Base-by-base conservation (phyloP, 2,888 invertebrate species). In the Ligdia adustata region DNA sequence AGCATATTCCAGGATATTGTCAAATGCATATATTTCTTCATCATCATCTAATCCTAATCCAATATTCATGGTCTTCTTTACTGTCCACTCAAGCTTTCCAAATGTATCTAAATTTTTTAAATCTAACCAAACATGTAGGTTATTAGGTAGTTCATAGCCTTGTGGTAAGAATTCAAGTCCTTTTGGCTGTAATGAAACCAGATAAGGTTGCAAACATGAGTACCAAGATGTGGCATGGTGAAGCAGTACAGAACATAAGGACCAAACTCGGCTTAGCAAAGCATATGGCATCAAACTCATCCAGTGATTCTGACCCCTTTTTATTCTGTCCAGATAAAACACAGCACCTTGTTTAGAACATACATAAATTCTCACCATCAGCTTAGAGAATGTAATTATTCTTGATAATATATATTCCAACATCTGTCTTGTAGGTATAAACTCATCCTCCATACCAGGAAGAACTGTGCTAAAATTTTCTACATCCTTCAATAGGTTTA, bases 361-460 rank as follows among this genome's bases (percentile, higher is more conserved):
- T 4, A 84, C 65, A 58, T 87, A 85, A 29, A 92, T 71, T 50
- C 92, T 79, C 20, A 81, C 60, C 85, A 92, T 90, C 9, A 93
- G 69, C 65, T 91, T 92, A 0, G 90, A 80, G 68, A 92, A 92
- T 29, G 92, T 80, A 58, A 92, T 90, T 2, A 91, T 72, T 62
- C 89, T 83, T 1, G 91, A 67, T 32, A 93, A 68, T 11, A 92
- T 57, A 76, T 90, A 92, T 62, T 93, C 80, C 6, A 93, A 59
- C 91, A 92, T 92, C 72, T 93, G 93, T 52, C 77, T 81, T 2
- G 92, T 91, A n/a, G 93, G 93, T 33, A 92, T 74, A 62, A 80
- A 82, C 11, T 73, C 57, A 22, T 75, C 72, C 16, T 75, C 74
- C 15, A 71, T 64, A 27, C 68, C 68, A 4, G 88, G 87, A 22